phyloP scores from a whole-genome alignment of 2,888 invertebrate genomes.

The Ochropleura leucogaster region DNA sequence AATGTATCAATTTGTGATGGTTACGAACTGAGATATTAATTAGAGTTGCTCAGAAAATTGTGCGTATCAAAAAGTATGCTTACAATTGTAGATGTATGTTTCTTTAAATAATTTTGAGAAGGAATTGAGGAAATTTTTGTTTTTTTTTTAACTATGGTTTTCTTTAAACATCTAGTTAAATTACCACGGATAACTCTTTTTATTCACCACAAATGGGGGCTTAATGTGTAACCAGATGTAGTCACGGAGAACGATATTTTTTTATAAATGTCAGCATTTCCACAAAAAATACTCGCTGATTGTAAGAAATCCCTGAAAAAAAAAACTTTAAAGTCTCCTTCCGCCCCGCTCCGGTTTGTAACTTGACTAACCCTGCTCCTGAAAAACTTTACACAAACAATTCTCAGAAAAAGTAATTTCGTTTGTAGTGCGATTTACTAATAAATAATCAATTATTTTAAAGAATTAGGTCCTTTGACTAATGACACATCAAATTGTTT shows the following conservation, averaged over 20 bases:
- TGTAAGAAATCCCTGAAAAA: conserved; percentile 2
- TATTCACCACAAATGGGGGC: neutral
- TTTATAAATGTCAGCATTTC: conserved; percentile 13
- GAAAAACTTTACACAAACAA: conserved; percentile 43
- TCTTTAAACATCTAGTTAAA: neutral
- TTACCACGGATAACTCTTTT: neutral
- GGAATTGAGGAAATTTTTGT: too few relatives aligned
- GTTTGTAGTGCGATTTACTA: neutral
- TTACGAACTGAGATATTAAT: neutral
- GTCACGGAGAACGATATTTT: neutral
- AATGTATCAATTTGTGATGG: neutral
- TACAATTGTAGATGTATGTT: neutral
- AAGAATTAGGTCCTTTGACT: conserved; percentile 28
- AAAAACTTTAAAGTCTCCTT: neutral
- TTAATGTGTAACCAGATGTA: neutral
- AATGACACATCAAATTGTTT: conserved; percentile 46
- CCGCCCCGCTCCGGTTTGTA: conserved; percentile 10
- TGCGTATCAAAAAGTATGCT: neutral
- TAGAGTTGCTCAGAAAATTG: neutral
- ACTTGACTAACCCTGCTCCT: conserved; percentile 32
- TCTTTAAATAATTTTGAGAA: too few relatives aligned
- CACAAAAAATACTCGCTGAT: neutral
- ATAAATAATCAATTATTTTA: neutral
- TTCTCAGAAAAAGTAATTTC: conserved; percentile 55
- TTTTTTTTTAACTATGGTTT: neutral